Evolutionary conservation across 2,797 vertebrate species (phyloP), one percentile per base, ranked within the genome.

Genomic region (Rhinichthys osculus): DNA sequence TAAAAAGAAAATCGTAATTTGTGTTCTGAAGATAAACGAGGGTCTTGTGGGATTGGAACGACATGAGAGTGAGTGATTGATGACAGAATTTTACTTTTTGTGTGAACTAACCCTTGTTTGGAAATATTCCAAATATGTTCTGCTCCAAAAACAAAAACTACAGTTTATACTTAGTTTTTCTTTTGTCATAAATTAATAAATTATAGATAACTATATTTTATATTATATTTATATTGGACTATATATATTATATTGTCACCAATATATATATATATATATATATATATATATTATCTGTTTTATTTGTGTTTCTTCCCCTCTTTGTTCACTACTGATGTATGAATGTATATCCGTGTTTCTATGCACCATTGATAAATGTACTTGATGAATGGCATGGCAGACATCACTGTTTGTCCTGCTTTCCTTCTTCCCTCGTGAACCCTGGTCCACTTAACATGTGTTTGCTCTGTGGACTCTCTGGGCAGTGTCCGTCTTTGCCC

Each of bases 361-460:
- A 16, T 8, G 54, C 16, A 17, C 54, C 40, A 40, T 14, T 42
- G 57, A 52, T 79, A 64, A 42, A 44, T 1, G 35, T 59, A 42
- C 16, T 47, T 67, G 59, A 44, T 30, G 50, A 80, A 50, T 47
- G 42, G 42, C 42, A 67, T 23, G 27, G 40, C 42, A 54, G 64
- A n/a, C 44, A 27, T 81, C 17, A 21, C 47, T 54, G 44, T 81
- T 70, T 70, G 66, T 54, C 64, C 66, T 70, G 79, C 47, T 71
- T 64, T 42, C 47, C 54, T 59, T 14, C 59, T 76, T 67, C 82
- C 42, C 82, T 52, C 50, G 42, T 84, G 82, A 84, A 84, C 82
- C 23, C 42, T 77, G 59, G 2, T 74, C 59, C 23, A 77, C 30
- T 76, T 52, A 64, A 47, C 72, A 66, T 83, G 57, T 74, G 79